These are phyloP conservation scores for Trichacis sp. DNA, from an alignment of 2,888 invertebrate genomes.

Conservation along the genomic window DNA sequence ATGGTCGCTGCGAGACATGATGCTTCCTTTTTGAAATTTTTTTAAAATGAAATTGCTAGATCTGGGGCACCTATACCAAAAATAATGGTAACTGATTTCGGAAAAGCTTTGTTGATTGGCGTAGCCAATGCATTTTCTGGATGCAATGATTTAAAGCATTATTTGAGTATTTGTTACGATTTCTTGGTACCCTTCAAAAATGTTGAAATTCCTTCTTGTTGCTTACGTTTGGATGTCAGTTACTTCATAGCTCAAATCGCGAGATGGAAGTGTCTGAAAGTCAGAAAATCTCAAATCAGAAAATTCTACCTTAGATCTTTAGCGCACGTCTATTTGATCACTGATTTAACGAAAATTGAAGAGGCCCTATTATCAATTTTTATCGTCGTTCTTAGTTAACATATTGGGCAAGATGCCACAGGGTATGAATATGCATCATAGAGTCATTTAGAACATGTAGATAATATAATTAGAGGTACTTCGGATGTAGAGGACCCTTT, in stretches of 20 bases:
- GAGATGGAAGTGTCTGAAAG: conserved; percentile 1
- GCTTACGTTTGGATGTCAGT: background rate
- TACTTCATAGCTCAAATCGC: conserved; percentile 7
- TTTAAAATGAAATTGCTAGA: conserved; percentile 30
- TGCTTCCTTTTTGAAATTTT: conserved; percentile 23
- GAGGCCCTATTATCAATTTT: background rate
- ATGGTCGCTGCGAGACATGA: conserved; percentile 37
- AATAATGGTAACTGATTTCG: conserved; percentile 35
- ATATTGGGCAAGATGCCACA: background rate
- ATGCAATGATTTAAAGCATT: conserved; percentile 23
- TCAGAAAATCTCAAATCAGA: background rate
- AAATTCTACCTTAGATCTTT: background rate
- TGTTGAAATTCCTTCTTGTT: background rate
- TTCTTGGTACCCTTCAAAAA: too few relatives aligned
- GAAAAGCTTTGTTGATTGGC: conserved; percentile 33
- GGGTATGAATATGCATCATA: too few relatives aligned
- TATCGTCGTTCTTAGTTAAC: background rate
- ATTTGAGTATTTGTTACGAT: conserved; percentile 27
- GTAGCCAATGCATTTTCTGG: conserved; percentile 25
- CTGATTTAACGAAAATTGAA: background rate
- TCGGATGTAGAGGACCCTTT: too few relatives aligned
- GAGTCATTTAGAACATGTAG: too few relatives aligned
- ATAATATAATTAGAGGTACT: too few relatives aligned
- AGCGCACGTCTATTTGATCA: background rate
- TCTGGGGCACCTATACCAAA: conserved; percentile 18